A percentile compares a stretch with the other conserved stretches of the same genome.
phyloP scores from a whole-genome alignment of 2,888 invertebrate species.

The Tenthredo amoena region DNA sequence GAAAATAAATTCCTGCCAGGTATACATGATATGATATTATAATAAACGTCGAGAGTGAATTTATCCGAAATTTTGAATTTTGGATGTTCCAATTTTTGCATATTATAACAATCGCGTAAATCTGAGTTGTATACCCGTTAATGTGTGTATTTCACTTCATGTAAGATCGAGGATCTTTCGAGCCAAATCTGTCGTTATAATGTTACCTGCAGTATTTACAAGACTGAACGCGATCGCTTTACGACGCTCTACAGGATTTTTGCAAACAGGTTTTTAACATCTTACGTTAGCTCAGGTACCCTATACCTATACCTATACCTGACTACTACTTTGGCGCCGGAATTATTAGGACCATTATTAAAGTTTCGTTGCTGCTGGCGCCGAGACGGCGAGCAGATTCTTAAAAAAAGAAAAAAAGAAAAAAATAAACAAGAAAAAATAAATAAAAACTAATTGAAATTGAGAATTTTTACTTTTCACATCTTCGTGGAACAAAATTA shows the following conservation, averaged over 20 bases:
- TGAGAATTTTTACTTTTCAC: background rate
- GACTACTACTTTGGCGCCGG: constrained; percentile 34
- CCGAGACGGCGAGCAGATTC: background rate
- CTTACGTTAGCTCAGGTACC: constrained; percentile 26
- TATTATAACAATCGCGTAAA: background rate
- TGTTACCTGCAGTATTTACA: constrained; percentile 11
- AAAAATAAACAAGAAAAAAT: no score
- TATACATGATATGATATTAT: background rate
- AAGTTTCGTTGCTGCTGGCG: background rate
- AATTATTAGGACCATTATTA: constrained; percentile 42
- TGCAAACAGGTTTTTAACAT: constrained; percentile 46
- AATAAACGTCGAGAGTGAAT: background rate
- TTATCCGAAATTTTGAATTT: background rate
- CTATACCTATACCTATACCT: constrained; percentile 1
- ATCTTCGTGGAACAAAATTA: background rate
- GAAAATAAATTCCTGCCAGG: background rate
- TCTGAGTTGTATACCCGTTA: no score
- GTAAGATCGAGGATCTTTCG: background rate
- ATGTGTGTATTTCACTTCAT: background rate
- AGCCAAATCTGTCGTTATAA: background rate
- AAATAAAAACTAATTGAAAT: background rate
- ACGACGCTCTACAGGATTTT: constrained; percentile 19
- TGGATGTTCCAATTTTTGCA: background rate
- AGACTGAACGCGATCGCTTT: constrained; percentile 16
- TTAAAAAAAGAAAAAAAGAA: background rate